Evolutionary conservation across 2,888 invertebrate species (phyloP).

Genomic region (Rotaria sp.): DNA sequence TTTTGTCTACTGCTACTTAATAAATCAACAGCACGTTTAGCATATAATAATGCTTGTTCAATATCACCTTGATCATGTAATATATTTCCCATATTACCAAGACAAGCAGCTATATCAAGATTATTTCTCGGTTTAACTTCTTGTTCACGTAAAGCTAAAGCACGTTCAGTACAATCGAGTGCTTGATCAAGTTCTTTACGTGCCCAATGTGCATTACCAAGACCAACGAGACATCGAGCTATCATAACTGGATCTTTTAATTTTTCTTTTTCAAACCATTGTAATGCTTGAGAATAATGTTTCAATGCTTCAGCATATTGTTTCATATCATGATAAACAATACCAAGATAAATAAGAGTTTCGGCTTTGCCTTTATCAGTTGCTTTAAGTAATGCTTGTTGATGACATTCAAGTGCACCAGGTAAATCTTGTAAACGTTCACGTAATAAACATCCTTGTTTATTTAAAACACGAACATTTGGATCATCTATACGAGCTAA

Average conservation of each 20-base stretch:
- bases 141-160: neutral
- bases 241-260: neutral
- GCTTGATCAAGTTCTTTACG: neutral
- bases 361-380: neutral
- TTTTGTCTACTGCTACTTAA: neutral
- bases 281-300: neutral
- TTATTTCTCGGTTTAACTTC: neutral
- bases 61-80: neutral
- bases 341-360: neutral
- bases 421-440: neutral
- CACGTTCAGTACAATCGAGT: neutral
- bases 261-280: neutral
- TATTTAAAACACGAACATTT: neutral
- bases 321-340: neutral
- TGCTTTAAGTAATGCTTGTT: neutral
- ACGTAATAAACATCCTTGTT: neutral
- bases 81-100: constrained; percentile 3
- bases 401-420: neutral
- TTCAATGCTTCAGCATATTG: neutral
- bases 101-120: neutral
- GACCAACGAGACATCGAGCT: neutral
- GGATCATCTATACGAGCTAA: neutral
- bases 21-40: neutral
- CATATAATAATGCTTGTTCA: neutral
- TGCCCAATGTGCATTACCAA: neutral